phyloP scores from a whole-genome alignment of 1,140 invertebrate species.

The Akabosia matsudoensis region DNA sequence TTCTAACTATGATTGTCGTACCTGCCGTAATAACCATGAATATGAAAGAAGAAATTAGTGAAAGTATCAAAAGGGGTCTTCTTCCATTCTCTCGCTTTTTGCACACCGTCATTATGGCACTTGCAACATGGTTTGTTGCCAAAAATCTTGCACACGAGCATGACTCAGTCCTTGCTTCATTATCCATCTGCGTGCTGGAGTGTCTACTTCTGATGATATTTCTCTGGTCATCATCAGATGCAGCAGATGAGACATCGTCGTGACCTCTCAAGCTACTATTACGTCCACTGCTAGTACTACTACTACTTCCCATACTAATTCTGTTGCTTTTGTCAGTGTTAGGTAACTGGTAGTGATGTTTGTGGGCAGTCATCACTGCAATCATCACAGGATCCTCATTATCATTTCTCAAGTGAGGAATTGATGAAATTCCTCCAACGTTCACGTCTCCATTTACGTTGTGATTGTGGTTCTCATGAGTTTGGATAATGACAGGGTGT shows the following conservation, averaged over 20 bases:
- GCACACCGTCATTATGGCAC: slow-evolving; percentile 50
- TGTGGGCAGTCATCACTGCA: background rate
- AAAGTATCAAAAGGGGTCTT: slow-evolving; percentile 48
- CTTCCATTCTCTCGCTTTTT: slow-evolving; percentile 48
- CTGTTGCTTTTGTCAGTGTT: background rate
- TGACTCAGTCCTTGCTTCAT: slow-evolving; percentile 25
- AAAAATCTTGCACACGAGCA: slow-evolving; percentile 42
- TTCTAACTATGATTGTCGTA: no score
- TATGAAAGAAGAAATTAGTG: slow-evolving; percentile 48
- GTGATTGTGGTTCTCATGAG: background rate
- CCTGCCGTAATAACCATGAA: slow-evolving; percentile 50
- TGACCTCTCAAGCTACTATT: slow-evolving; percentile 9
- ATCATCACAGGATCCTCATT: background rate
- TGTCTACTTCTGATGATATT: slow-evolving; percentile 6
- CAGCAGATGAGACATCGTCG: background rate
- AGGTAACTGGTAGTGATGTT: background rate
- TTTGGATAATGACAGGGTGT: background rate
- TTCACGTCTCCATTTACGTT: background rate
- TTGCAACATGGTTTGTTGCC: slow-evolving; percentile 47
- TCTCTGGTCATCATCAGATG: slow-evolving; percentile 4
- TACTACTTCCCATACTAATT: slow-evolving; percentile 2
- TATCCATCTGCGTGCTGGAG: background rate
- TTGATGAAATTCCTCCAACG: background rate
- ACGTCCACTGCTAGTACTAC: background rate
- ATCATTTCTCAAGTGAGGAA: background rate